Evolutionary conservation across 2,113 vertebrate species (phyloP), one percentile per base, ranked within the genome.

Genomic region (Gallinago undulata): DNA sequence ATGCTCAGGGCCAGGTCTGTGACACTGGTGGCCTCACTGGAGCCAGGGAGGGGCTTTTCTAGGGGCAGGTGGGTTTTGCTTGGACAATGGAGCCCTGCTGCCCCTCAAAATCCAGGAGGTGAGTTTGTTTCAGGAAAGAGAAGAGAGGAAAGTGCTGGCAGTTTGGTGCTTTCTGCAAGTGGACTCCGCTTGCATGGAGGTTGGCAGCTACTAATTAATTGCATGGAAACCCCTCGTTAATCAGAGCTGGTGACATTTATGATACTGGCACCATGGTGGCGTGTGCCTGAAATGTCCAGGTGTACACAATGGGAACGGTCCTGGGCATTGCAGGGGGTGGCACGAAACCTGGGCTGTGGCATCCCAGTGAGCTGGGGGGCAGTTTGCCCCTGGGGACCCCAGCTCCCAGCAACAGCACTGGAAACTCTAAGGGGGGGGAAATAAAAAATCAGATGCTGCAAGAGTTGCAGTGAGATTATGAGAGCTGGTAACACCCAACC

Each of bases 231-330:
- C 8, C 16, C 31, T n/a, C 0, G 0, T 77, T 86, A 59, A 70
- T 67, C 2, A 41, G 66, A 55, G 68, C 6, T 1, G 14, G 45
- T 23, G 72, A 15, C 14, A 2, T 16, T 69, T 21, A 22, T 62
- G 85, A 0, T 33, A 9, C 8, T 3, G 39, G n/a, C 27, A 33
- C 25, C 18, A 0, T 24, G 35, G 31, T 37, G 64, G 75, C 47
- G 28, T 1, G 18, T 48, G 43, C 68, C 37, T 60, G 56, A 37
- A 23, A 11, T 22, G 9, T 59, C 39, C 35, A 15, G 33, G 18
- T 12, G 57, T 35, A 19, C 0, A 12, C 5, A 14, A 3, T 11
- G 27, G 47, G 60, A 24, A 25, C 0, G 2, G 24, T n/a, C n/a
- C 57, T 14, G 45, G 14, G 18, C 28, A 0, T 45, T 12, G 43